Percentiles rank a stretch among this genome's conserved stretches.
These are phyloP conservation scores for Aporrectodea caliginosa DNA, from an alignment of 1,140 invertebrate species.

Conservation along the genomic window DNA sequence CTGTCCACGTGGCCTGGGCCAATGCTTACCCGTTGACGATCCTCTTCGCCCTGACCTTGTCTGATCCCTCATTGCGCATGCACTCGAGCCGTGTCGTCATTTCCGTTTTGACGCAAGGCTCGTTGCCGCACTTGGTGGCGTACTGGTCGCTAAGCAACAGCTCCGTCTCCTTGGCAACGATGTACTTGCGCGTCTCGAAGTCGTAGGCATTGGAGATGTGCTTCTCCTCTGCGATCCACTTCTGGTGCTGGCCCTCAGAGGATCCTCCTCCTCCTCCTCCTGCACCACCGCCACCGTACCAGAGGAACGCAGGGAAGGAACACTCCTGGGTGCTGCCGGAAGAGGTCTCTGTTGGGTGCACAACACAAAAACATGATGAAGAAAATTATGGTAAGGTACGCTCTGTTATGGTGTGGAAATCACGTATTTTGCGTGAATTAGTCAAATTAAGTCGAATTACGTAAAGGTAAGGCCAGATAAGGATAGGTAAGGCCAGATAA, in stretches of 20 bases:
- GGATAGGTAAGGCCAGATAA: not conserved
- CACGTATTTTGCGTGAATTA: not conserved
- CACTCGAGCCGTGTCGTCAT: not conserved
- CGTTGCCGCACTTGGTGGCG: not conserved
- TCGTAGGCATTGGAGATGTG: slow-evolving; percentile 7
- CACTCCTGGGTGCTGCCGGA: not conserved
- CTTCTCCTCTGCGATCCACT: slow-evolving; percentile 9
- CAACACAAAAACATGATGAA: not conserved
- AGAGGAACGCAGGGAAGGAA: slow-evolving; percentile 18
- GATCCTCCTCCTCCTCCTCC: not conserved
- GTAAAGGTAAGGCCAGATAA: slow-evolving; percentile 8
- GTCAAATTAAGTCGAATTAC: slow-evolving; percentile 9
- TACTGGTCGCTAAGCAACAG: slow-evolving; percentile 23
- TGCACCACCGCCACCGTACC: not conserved
- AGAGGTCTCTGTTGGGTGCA: too few relatives aligned
- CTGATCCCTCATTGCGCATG: slow-evolving; percentile 10
- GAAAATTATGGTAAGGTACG: not conserved
- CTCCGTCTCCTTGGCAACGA: slow-evolving; percentile 15
- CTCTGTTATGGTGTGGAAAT: not conserved
- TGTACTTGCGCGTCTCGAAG: not conserved
- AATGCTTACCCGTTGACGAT: slow-evolving; percentile 9
- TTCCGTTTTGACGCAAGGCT: slow-evolving; percentile 7
- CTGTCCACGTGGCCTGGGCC: too few relatives aligned
- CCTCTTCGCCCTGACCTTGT: slow-evolving; percentile 12
- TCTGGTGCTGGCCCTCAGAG: not conserved